phyloP scores from a whole-genome alignment of 2,888 invertebrate species.

The Galerucella calmariensis region DNA sequence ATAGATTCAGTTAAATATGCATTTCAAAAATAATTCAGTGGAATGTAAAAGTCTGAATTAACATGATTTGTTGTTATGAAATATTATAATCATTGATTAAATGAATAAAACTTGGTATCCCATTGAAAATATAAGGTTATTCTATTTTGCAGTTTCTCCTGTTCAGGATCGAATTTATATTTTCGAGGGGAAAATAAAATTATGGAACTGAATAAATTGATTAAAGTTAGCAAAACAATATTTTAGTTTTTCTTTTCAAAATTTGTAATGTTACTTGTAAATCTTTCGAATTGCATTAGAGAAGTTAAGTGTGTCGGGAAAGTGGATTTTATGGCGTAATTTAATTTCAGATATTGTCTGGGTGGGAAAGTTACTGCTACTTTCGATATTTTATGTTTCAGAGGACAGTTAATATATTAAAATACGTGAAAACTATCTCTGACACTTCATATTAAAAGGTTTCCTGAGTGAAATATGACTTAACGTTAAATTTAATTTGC shows the following conservation, averaged over 20 bases:
- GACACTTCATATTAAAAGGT: neutral
- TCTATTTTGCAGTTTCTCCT: too few relatives aligned
- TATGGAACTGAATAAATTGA: too few relatives aligned
- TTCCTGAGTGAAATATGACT: neutral
- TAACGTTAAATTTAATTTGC: neutral
- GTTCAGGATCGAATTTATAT: too few relatives aligned
- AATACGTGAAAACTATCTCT: neutral
- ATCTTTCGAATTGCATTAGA: slow-evolving; percentile 15
- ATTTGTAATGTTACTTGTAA: slow-evolving; percentile 10
- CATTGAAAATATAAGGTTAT: too few relatives aligned
- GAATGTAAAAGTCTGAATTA: too few relatives aligned
- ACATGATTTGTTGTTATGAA: too few relatives aligned
- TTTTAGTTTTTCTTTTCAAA: neutral
- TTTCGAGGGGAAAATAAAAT: too few relatives aligned
- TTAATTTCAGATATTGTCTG: slow-evolving; percentile 23
- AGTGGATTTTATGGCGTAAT: slow-evolving; percentile 24
- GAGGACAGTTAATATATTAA: slow-evolving; percentile 6
- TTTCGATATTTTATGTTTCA: neutral
- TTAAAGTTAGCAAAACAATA: neutral
- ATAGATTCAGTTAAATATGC: too few relatives aligned
- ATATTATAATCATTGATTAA: too few relatives aligned
- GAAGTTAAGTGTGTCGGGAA: slow-evolving; percentile 20
- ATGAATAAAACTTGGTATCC: too few relatives aligned
- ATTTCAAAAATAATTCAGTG: too few relatives aligned
- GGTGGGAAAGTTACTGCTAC: slow-evolving; percentile 7